These are phyloP conservation scores for Drosophila ananassae DNA, from an alignment of 1,140 invertebrate species.

Conservation along the genomic window DNA sequence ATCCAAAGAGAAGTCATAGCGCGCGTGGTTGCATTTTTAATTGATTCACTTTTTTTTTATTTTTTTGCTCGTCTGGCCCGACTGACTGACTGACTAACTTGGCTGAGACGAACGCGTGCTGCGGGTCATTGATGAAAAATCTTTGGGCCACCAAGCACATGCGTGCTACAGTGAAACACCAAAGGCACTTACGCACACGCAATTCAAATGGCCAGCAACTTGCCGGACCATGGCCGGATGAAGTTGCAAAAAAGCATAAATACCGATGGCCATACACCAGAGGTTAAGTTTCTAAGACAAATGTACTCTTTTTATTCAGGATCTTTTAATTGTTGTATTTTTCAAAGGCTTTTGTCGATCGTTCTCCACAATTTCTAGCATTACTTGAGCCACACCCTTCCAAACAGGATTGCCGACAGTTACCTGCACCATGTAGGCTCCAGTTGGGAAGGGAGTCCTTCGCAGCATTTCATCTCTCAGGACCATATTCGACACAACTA, in stretches of 20 bases:
- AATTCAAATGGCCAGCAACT: conserved; percentile 5
- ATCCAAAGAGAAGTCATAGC: conserved; percentile 11
- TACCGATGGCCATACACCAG: conserved; percentile 8
- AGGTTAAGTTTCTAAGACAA: not conserved
- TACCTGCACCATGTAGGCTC: conserved; percentile 1
- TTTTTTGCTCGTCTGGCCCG: conserved; percentile 16
- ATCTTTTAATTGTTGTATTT: not conserved
- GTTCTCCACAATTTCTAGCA: not conserved
- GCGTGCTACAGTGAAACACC: conserved; percentile 62
- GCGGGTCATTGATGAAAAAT: conserved; percentile 74
- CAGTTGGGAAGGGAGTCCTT: conserved; percentile 16
- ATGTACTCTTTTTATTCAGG: not conserved
- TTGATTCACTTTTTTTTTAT: conserved; percentile 45
- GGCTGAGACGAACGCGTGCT: conserved; percentile 65
- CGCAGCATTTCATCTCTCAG: conserved; percentile 17
- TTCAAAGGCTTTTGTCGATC: not conserved
- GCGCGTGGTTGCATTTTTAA: conserved; percentile 82
- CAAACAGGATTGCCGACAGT: not conserved
- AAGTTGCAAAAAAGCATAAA: conserved; percentile 28
- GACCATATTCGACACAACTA: conserved; percentile 15
- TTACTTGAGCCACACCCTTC: not conserved
- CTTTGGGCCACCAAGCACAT: conserved; percentile 31
- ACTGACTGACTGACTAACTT: conserved; percentile 21
- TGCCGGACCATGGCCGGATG: conserved; percentile 44
- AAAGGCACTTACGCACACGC: conserved; percentile 50